phyloP scores from a whole-genome alignment of 2,113 vertebrate genomes.

The Caracal caracal region DNA sequence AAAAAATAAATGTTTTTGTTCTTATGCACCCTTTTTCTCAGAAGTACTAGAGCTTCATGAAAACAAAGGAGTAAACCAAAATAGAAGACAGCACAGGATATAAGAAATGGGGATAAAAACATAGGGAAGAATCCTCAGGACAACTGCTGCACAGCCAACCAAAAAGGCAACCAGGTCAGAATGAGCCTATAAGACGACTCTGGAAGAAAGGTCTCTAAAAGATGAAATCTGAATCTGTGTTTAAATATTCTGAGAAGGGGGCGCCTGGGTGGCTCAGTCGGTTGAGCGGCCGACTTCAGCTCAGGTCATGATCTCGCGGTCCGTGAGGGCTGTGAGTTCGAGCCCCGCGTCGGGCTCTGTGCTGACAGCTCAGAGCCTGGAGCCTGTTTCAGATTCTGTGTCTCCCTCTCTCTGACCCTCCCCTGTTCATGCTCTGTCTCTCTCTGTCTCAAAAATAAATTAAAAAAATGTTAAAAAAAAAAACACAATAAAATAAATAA shows the following conservation, averaged over 20 bases:
- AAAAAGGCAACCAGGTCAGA: background rate
- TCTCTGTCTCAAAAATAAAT: no score
- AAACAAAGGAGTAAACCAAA: background rate
- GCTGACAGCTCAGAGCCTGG: no score
- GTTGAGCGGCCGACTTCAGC: no score
- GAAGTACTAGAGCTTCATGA: background rate
- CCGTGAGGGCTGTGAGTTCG: no score
- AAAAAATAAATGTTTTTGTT: background rate
- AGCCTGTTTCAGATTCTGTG: no score
- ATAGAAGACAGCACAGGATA: background rate
- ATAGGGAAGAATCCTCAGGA: background rate
- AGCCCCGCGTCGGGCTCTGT: no score
- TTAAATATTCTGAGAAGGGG: constrained; percentile 8
- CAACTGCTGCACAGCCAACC: background rate
- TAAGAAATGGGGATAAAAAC: background rate
- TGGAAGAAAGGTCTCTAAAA: background rate
- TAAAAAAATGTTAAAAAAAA: no score
- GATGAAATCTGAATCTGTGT: background rate
- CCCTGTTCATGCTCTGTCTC: no score
- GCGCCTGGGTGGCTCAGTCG: no score
- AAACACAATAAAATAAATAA: no score
- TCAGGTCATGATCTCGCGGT: no score
- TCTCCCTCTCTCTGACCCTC: no score
- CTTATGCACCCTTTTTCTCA: background rate
- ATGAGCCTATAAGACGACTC: background rate